Evolutionary conservation across 1,140 invertebrate species (phyloP).

Genomic region (Ceratosolen fusciceps): DNA sequence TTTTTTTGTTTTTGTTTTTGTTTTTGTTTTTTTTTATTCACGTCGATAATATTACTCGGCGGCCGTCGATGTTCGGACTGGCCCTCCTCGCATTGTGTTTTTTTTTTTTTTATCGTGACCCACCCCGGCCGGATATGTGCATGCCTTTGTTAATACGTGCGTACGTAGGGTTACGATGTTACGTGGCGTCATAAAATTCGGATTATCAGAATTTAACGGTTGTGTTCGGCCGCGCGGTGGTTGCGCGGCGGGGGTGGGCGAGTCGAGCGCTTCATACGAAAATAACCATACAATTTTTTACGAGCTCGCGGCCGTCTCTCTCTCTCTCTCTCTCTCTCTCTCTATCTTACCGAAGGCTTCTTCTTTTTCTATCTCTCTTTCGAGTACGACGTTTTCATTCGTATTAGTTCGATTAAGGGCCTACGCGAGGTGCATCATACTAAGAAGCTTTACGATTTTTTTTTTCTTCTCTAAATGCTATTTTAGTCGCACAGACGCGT

Average conservation of each 20-base stretch:
- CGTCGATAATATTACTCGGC: background rate
- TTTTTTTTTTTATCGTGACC: background rate
- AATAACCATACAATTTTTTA: constrained; percentile 9
- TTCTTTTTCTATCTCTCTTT: background rate
- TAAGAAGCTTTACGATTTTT: background rate
- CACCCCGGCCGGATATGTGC: background rate
- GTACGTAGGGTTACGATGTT: background rate
- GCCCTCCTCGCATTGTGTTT: background rate
- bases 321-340: too few species aligned
- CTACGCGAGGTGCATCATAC: background rate
- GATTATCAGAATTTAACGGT: constrained; percentile 21
- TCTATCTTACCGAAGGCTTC: too few species aligned
- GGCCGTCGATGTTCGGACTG: too few species aligned
- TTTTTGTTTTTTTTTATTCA: background rate
- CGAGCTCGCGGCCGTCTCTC: background rate
- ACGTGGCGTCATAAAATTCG: background rate
- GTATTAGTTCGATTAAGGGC: background rate
- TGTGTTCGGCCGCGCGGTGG: too few species aligned
- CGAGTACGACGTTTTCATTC: too few species aligned
- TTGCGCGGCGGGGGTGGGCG: too few species aligned
- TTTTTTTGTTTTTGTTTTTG: background rate
- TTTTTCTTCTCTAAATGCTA: background rate
- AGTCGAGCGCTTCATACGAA: background rate
- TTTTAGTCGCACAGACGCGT: background rate
- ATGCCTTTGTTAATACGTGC: constrained; percentile 7